Base-by-base conservation (phyloP, 1,140 invertebrate species). In the Copidosoma floridanum region DNA sequence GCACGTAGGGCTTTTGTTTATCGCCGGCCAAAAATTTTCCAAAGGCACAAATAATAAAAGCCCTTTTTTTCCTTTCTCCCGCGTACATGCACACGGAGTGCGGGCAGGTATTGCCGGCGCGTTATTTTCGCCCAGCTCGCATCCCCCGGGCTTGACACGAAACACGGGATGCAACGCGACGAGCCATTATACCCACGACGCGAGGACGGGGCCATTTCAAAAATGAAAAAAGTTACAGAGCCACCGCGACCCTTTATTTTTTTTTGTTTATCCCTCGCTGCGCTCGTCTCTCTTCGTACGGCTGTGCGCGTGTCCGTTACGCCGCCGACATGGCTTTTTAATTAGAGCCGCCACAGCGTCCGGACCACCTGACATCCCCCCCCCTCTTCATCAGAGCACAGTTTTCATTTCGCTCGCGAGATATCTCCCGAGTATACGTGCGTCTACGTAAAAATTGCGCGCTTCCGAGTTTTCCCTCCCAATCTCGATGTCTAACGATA, bases 241-340 rank as follows among this genome's bases (percentile, higher is more conserved):
- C 5, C 16, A 41, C 11, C 7, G 32, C 27, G 11, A 14, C 6
- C 43, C 37, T 57, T 57, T 57, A 48, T 20, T 35, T 38, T 8
- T 23, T 46, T 10, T 18, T 24, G 35, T 32, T 32, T 21, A 23
- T 29, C 20, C 26, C n/a, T 8, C 12, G 38, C 18, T 27, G 11
- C 16, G 21, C 35, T 35, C 27, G 6, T 38, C 20, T 14, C 8
- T 12, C 18, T 32, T 12, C 24, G 14, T 18, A 10, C 27, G 14
- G 21, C n/a, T 18, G 47, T 12, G 27, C 20, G 18, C 18, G 20
- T 32, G 40, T 26, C 46, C 64, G 65, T 68, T 64, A 69, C 74
- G 76, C 77, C 64, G 68, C 68, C 69, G 71, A 79, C 77, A 79
- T 73, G 76, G 76, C 76, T 79, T 79, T 79, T 79, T 79, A 79